Evolutionary conservation across 2,797 vertebrate genomes (phyloP).

Genomic region (Odontamblyopus rebecca): DNA sequence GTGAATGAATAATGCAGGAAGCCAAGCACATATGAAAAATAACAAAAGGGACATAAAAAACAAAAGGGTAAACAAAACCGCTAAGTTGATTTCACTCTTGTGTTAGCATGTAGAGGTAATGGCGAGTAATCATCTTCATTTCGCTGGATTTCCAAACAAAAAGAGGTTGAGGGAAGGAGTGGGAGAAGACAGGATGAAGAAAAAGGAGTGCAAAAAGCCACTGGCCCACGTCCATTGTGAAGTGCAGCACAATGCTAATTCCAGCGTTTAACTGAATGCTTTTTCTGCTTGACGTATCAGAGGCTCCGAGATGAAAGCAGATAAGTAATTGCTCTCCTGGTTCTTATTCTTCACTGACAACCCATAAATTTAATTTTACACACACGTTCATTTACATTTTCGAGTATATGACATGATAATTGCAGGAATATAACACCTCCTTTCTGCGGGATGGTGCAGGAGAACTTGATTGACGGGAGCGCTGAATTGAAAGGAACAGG

Average conservation of each 20-base stretch:
- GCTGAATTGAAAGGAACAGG: constrained; percentile 99
- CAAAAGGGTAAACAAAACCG: constrained; percentile 85
- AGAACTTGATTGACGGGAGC: constrained; percentile 97
- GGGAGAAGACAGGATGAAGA: constrained; percentile 45
- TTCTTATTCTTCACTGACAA: constrained; percentile 99
- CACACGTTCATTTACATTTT: constrained; percentile 99
- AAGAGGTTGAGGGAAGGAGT: constrained; percentile 42
- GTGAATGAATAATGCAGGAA: constrained; percentile 44
- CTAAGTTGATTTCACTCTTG: constrained; percentile 86
- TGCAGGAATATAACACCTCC: constrained; percentile 99
- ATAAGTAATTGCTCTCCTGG: constrained; percentile 99
- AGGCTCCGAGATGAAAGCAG: constrained; percentile 99
- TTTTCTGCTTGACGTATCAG: constrained; percentile 99
- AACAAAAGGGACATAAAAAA: constrained; percentile 60
- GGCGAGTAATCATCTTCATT: constrained; percentile 95
- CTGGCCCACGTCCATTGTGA: constrained; percentile 91
- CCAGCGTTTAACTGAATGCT: constrained; percentile 98
- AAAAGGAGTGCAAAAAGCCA: constrained; percentile 89
- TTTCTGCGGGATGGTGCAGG: constrained; percentile 92
- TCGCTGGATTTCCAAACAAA: constrained; percentile 90
- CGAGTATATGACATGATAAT: constrained; percentile 99
- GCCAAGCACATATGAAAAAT: constrained; percentile 25
- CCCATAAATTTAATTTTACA: constrained; percentile 99
- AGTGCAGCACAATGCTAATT: constrained; percentile 98
- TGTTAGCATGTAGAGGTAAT: constrained; percentile 88